Evolutionary conservation across 1,140 invertebrate genomes (phyloP).

Genomic region (Lucilia cuprina): DNA sequence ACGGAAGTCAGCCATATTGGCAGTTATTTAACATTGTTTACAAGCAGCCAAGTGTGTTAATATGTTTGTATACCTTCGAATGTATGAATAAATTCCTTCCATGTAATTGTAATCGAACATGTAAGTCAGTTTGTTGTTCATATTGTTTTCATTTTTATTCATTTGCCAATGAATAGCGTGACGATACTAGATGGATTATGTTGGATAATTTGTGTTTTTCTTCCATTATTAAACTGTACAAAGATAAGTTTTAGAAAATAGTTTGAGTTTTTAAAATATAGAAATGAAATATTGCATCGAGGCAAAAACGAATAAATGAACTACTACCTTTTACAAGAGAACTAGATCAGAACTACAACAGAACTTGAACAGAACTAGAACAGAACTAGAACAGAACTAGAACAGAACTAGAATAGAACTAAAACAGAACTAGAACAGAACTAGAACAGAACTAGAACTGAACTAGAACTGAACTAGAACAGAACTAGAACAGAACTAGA

Average conservation of each 20-base stretch:
- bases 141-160: neutral
- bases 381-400: too few relatives aligned
- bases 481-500: too few relatives aligned
- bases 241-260: neutral
- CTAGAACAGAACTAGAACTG: too few relatives aligned
- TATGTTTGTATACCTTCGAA: neutral
- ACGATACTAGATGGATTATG: slow-evolving; percentile 15
- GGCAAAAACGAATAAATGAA: too few relatives aligned
- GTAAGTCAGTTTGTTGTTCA: neutral
- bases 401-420: too few relatives aligned
- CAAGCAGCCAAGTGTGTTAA: neutral
- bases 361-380: too few relatives aligned
- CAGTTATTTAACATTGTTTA: neutral
- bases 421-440: too few relatives aligned
- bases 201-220: neutral
- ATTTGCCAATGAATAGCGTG: slow-evolving; percentile 9
- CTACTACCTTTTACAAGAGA: too few relatives aligned
- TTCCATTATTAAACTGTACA: neutral
- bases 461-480: too few relatives aligned
- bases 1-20: slow-evolving; percentile 16
- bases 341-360: too few relatives aligned
- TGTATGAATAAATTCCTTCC: neutral
- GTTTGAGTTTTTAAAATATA: neutral
- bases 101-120: neutral
- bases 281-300: neutral